Percentiles rank a stretch among this genome's conserved stretches.
Evolutionary conservation across 2,888 invertebrate species (phyloP).

Genomic region (Melieria omissa): DNA sequence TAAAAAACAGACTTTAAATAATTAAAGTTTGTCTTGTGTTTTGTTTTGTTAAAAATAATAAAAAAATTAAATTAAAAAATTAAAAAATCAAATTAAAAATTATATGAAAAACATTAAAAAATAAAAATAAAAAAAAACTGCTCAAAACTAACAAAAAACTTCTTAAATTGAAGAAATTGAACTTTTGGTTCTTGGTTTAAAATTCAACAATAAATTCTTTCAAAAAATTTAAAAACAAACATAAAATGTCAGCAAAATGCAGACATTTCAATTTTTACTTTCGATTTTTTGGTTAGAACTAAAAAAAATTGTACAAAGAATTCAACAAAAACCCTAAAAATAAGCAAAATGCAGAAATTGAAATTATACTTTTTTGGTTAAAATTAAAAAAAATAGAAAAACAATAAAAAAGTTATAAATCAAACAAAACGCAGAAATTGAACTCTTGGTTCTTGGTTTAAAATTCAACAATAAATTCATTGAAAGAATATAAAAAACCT

Average conservation of each 20-base stretch:
- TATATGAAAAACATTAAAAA: constrained; percentile 11
- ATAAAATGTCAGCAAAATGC: neutral
- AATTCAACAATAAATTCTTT: neutral
- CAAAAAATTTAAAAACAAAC: neutral
- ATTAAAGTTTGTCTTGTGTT: no score
- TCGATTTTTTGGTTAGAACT: neutral
- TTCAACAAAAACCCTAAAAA: neutral
- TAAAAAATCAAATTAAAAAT: neutral
- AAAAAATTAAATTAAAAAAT: constrained; percentile 11
- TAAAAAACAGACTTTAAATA: no score
- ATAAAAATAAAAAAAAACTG: constrained; percentile 6
- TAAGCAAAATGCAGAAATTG: neutral
- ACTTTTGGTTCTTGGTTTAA: neutral
- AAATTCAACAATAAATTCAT: neutral
- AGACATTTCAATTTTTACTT: neutral
- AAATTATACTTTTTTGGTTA: neutral
- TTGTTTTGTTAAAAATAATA: constrained; percentile 14
- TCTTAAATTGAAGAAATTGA: neutral
- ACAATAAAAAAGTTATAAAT: neutral
- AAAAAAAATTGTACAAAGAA: constrained; percentile 7
- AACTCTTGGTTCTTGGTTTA: neutral
- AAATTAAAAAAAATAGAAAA: constrained; percentile 13
- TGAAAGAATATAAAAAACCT: neutral
- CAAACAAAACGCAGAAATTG: neutral
- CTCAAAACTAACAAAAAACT: neutral